Evolutionary conservation across 2,797 vertebrate genomes (phyloP).

Genomic region (Orientallactaga sibirica): DNA sequence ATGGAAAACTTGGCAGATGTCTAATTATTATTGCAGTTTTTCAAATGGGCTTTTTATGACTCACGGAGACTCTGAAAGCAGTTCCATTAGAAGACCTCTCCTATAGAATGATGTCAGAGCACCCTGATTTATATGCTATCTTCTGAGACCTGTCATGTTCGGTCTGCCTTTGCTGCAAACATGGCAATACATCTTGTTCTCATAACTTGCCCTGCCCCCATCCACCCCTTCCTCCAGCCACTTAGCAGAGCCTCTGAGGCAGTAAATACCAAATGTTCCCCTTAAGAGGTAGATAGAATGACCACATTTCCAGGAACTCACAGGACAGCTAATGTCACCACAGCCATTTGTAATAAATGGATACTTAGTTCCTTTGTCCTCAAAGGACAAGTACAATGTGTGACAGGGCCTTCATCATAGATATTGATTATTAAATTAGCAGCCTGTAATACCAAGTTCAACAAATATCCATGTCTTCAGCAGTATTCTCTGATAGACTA

Average conservation of each 20-base stretch:
- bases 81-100: constrained; percentile 73
- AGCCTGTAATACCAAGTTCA: constrained; percentile 37
- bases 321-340: constrained; percentile 26
- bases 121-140: constrained; percentile 79
- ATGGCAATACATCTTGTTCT: constrained; percentile 75
- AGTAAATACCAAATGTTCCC: constrained; percentile 73
- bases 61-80: constrained; percentile 74
- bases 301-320: constrained; percentile 63
- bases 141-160: constrained; percentile 72
- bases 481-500: constrained; percentile 55
- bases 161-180: constrained; percentile 74
- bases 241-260: constrained; percentile 54
- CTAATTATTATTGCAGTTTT: constrained; percentile 82
- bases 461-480: constrained; percentile 44
- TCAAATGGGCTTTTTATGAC: constrained; percentile 77
- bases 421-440: constrained; percentile 64
- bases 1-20: constrained; percentile 73
- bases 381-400: constrained; percentile 46
- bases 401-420: constrained; percentile 57
- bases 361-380: constrained; percentile 64
- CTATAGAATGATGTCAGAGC: constrained; percentile 75
- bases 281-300: constrained; percentile 48
- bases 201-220: constrained; percentile 11
- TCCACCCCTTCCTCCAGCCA: neutral
- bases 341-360: constrained; percentile 66